These are phyloP conservation scores for Eulemur rufifrons DNA, from an alignment of 2,113 vertebrate genomes.

Conservation along the genomic window DNA sequence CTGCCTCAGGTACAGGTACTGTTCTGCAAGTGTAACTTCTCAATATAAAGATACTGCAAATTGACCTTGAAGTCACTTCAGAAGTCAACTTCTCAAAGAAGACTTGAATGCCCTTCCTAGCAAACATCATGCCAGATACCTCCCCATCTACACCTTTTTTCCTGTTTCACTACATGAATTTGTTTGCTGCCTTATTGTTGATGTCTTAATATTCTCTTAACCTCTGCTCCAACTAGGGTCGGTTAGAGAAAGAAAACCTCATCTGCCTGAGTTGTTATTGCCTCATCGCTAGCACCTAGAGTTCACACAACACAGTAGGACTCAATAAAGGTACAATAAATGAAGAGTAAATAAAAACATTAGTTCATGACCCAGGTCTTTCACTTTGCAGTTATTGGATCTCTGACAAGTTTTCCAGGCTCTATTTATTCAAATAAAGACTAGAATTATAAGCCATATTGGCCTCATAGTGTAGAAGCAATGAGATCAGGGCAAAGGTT, in stretches of 20 bases:
- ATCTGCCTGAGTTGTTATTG: background rate
- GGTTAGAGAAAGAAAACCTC: background rate
- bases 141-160: background rate
- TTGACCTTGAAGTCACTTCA: background rate
- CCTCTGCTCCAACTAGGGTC: background rate
- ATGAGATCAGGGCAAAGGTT: background rate
- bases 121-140: background rate
- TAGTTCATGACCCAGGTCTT: background rate
- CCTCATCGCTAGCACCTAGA: background rate
- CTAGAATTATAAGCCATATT: background rate
- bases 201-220: background rate
- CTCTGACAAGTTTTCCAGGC: background rate
- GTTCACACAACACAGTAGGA: background rate
- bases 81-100: background rate
- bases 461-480: background rate
- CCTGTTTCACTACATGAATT: background rate
- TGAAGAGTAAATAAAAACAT: background rate
- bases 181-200: background rate
- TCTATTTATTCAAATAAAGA: background rate
- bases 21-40: background rate
- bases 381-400: background rate
- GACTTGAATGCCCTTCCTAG: background rate
- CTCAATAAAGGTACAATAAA: background rate
- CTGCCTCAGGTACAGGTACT: background rate
- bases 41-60: background rate